Base-by-base conservation (phyloP, 2,888 invertebrate species). In the Merodon equestris region DNA sequence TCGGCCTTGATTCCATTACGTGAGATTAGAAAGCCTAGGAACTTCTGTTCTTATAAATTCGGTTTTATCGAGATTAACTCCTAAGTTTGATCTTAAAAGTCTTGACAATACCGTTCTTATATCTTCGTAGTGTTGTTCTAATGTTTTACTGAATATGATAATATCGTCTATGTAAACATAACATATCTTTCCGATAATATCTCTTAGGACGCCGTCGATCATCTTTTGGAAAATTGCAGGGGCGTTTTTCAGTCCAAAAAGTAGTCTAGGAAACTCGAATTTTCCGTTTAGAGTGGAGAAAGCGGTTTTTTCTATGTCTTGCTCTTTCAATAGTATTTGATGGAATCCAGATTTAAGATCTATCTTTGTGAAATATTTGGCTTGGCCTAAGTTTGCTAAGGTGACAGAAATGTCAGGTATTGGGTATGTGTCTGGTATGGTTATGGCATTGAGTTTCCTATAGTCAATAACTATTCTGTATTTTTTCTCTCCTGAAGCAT, bases 311-410 rank as follows among this genome's bases (percentile, higher is more conserved):
- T n/a, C n/a, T n/a, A n/a, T n/a, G n/a, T n/a, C n/a, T 5, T 14
- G 34, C 40, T 63, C 54, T 58, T 67, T 63, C 71, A 67, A 67
- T 27, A 17, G 42, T 10, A 73, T 74, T 57, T 81, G 81, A 17
- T 81, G 51, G 42, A 81, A 81, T 14, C 71, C 66, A n/a, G 70
- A 71, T 19, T 60, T 66, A 13, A 79, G 38, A n/a, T 73, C 63
- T 7, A 73, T 10, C 10, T 57, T 79, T 3, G 73, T 64, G 12
- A 73, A 79, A 40, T 12, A 60, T 19, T 76, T 71, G 10, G 64
- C 54, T n/a, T n/a, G n/a, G 27, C 66, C 76, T 1, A 72, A 27
- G 18, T 56, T 60, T 1, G 56, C 36, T n/a, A 72, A 9, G 2
- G 63, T 68, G 12, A 19, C 58, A 0, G 51, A n/a, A 1, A 53